These are phyloP conservation scores for Ceuthmochares aereus DNA, from an alignment of 2,113 vertebrate species.

Conservation along the genomic window DNA sequence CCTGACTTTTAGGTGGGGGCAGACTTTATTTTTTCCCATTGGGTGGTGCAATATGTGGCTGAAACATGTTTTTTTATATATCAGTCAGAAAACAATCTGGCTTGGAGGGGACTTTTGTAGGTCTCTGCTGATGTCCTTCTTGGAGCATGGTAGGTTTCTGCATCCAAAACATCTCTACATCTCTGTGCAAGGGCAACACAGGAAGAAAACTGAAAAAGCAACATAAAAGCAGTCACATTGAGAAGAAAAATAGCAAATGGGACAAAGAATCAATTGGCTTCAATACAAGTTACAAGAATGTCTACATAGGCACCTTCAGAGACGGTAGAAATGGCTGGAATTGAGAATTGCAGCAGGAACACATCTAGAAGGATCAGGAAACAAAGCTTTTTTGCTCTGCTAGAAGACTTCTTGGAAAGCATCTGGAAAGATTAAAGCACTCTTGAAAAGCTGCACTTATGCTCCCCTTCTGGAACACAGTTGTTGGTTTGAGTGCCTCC, in stretches of 20 bases:
- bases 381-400: background rate
- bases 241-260: background rate
- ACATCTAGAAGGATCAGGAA: background rate
- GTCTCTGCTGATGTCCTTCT: background rate
- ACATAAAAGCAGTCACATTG: background rate
- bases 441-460: fast-evolving
- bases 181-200: fast-evolving
- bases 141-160: background rate
- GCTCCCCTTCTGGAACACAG: background rate
- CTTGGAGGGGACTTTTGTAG: background rate
- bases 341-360: background rate
- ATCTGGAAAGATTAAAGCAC: background rate
- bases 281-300: background rate
- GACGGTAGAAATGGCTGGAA: background rate
- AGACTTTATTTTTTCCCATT: background rate
- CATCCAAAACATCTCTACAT: background rate
- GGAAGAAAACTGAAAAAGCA: background rate
- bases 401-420: background rate
- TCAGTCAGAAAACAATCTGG: background rate
- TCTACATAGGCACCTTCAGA: background rate
- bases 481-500: background rate
- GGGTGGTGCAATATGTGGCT: background rate
- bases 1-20: background rate
- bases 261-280: background rate
- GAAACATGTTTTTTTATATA: too few relatives aligned